These are phyloP conservation scores for Myotis findleyi DNA, from an alignment of 2,797 vertebrate genomes.

Conservation along the genomic window DNA sequence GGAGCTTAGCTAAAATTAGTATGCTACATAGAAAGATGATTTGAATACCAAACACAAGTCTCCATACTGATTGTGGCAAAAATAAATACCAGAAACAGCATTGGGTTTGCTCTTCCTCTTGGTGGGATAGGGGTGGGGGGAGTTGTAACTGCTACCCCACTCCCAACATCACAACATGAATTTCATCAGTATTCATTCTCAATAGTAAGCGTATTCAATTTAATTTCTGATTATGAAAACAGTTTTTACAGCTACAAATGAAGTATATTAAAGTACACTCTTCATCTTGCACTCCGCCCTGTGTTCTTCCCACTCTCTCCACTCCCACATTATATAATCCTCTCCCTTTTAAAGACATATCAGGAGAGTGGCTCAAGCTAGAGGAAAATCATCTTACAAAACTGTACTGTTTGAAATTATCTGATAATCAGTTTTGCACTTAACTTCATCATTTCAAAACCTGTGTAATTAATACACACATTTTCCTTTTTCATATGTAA, in stretches of 20 bases:
- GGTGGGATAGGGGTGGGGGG: not conserved
- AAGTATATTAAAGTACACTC: not conserved
- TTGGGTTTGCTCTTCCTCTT: not conserved
- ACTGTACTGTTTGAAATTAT: not conserved
- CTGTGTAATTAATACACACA: not conserved
- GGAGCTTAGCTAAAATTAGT: constrained; percentile 88
- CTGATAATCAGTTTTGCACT: not conserved
- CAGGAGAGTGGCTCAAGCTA: not conserved
- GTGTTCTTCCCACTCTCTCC: not conserved
- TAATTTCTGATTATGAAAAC: constrained; percentile 36
- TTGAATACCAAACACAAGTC: constrained; percentile 77
- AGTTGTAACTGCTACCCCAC: not conserved
- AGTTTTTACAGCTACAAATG: not conserved
- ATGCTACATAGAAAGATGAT: constrained; percentile 86
- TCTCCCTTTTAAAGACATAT: not conserved
- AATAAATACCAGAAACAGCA: constrained; percentile 43
- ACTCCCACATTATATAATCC: not conserved
- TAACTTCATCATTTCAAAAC: not conserved
- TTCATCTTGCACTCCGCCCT: not conserved
- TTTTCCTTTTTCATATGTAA: not conserved
- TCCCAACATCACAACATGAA: not conserved
- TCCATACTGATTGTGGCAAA: constrained; percentile 78
- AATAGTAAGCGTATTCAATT: not conserved
- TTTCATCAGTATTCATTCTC: not conserved
- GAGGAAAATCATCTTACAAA: not conserved